A percentile compares a stretch with the other conserved stretches of the same genome.
These are phyloP conservation scores for Antitype chi DNA, from an alignment of 2,888 invertebrate species.

Conservation along the genomic window DNA sequence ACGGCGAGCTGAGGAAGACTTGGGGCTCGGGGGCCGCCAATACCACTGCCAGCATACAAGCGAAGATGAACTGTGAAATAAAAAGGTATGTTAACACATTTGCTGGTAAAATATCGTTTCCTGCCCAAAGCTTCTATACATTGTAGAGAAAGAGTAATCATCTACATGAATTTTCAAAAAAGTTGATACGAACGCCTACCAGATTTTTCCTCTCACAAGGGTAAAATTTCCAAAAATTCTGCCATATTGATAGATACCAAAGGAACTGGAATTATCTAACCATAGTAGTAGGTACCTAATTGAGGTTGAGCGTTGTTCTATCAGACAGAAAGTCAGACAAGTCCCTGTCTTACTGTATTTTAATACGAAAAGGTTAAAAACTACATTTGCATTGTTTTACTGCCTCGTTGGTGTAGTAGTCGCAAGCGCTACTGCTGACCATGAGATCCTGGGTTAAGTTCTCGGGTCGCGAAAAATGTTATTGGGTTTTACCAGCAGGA, in stretches of 20 bases:
- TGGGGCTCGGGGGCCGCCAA: slow-evolving; percentile 53
- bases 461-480: background rate
- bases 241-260: background rate
- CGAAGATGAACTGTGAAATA: slow-evolving; percentile 48
- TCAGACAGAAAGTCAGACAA: background rate
- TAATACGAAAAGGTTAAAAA: background rate
- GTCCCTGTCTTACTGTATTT: background rate
- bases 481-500: background rate
- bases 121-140: background rate
- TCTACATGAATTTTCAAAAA: background rate
- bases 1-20: slow-evolving; percentile 15
- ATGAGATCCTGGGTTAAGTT: background rate
- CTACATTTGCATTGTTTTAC: background rate
- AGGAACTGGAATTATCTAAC: background rate
- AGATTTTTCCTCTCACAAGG: background rate
- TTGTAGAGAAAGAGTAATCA: background rate
- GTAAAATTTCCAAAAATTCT: background rate
- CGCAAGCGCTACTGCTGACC: background rate
- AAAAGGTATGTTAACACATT: background rate
- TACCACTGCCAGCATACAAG: slow-evolving; percentile 39
- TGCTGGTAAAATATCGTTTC: too few relatives aligned
- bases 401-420: background rate
- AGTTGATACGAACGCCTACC: background rate
- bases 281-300: background rate
- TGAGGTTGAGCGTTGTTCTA: background rate